Base-by-base conservation (phyloP, 2,797 vertebrate species). In the Chelonia mydas region DNA sequence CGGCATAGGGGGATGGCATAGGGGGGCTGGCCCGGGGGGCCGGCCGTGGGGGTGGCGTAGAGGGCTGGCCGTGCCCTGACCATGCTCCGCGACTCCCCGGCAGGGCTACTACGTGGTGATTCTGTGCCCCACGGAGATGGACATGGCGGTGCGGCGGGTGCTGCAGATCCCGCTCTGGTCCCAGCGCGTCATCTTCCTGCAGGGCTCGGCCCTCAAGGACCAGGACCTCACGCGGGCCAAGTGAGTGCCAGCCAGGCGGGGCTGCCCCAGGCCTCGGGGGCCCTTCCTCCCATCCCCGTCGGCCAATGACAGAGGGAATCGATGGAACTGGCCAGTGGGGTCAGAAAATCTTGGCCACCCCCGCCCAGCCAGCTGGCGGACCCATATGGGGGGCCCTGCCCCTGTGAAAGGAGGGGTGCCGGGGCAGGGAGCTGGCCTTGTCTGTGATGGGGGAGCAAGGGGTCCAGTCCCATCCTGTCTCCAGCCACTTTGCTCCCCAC, bases 21-120 rank as follows among this genome's bases (percentile, higher is more conserved):
- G 13, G 49, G 49, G 49, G 49, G 57, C 27, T 59, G 65, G 55
- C 11, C 2, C 1, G 3, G 27, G 59, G 59, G 59, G 59, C 59
- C 23, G 59, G 28, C 31, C 11, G 2, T 13, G 61, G 16, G 31
- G 15, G 7, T 5, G n/a, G 17, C 4, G 7, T 8, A 5, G n/a
- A 17, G 65, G 65, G n/a, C n/a, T 21, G 65, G n/a, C n/a, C 19
- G 17, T 51, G 45, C 45, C 77, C 50, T 50, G 45, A 28, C 45
- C 25, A 7, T 33, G 45, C 77, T 77, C 77, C 33, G 2, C 2
- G 7, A 6, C 50, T 50, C 47, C 76, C 45, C 17, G 13, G 47
- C 51, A 99, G 99, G 99, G 99, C 94, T 99, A 99, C 96, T 99
- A 99, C 28, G 99, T 99, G 95, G 99, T 99, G 90, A 99, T 99